Evolutionary conservation across 2,797 vertebrate species (phyloP).

Genomic region (Sebastes iracundus): DNA sequence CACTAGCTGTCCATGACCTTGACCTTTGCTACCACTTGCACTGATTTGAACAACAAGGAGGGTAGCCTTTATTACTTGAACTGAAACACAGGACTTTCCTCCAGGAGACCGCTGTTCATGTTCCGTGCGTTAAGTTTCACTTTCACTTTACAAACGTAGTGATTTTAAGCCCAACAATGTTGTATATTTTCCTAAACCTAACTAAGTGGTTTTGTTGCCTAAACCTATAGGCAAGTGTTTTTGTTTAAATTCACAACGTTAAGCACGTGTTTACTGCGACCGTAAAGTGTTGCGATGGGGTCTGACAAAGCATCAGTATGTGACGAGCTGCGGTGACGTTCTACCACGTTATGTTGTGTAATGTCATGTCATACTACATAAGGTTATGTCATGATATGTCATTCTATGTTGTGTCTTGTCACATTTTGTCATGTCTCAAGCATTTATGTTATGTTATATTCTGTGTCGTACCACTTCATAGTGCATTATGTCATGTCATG

Average conservation of each 20-base stretch:
- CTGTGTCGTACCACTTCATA: background rate
- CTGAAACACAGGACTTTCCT: background rate
- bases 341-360: background rate
- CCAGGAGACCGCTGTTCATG: background rate
- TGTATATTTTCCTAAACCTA: background rate
- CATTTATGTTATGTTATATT: background rate
- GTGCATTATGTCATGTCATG: background rate
- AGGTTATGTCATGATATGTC: background rate
- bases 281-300: rapidly evolving
- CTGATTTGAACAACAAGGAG: background rate
- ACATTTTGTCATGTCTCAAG: background rate
- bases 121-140: background rate
- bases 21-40: background rate
- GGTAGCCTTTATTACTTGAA: background rate
- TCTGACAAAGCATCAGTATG: background rate
- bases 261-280: background rate
- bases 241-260: background rate
- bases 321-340: rapidly evolving
- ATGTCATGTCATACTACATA: background rate
- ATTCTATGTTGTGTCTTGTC: background rate
- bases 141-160: background rate
- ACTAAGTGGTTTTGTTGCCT: background rate
- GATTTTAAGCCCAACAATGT: background rate
- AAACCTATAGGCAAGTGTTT: background rate
- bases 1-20: background rate